These are phyloP conservation scores for Hormiphora californensis DNA, from an alignment of 37 sponge, comb jelly and placozoan species.

Conservation along the genomic window DNA sequence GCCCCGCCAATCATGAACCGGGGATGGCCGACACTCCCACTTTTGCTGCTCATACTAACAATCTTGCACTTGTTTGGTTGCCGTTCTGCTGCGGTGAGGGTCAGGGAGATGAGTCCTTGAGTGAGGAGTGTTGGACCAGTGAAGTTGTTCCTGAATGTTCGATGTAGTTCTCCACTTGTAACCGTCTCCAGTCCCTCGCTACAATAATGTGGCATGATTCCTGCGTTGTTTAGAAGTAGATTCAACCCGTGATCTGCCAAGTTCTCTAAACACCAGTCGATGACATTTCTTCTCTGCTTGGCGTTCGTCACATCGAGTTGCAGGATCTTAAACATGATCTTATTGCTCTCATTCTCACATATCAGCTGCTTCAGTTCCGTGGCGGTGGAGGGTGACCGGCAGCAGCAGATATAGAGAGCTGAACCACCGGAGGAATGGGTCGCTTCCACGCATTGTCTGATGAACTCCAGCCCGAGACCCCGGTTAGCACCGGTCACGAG, in stretches of 20 bases:
- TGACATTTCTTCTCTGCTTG: background rate
- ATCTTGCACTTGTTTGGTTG: conserved; percentile 25
- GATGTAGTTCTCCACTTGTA: background rate
- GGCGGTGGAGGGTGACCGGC: background rate
- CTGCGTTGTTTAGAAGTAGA: conserved; percentile 47
- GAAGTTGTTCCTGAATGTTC: conserved; percentile 38
- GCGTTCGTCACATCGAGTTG: conserved; percentile 11
- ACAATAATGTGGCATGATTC: conserved; percentile 51
- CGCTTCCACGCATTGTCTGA: conserved; percentile 15
- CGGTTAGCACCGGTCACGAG: conserved; percentile 43
- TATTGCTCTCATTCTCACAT: background rate
- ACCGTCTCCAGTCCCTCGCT: conserved; percentile 52
- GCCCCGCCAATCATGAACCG: conserved; percentile 48
- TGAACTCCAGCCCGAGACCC: conserved; percentile 31
- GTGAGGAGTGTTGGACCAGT: conserved; percentile 44
- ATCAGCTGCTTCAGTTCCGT: conserved; percentile 16
- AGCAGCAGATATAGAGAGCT: conserved; percentile 35
- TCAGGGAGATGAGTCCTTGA: background rate
- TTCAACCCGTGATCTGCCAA: background rate
- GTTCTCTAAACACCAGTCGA: conserved; percentile 10
- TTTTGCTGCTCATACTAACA: background rate
- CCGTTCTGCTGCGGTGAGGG: background rate
- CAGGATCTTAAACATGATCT: background rate
- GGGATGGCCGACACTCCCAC: conserved; percentile 2
- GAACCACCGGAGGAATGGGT: background rate